phyloP scores from a whole-genome alignment of 2,888 invertebrate species.

The Lysandra bellargus region DNA sequence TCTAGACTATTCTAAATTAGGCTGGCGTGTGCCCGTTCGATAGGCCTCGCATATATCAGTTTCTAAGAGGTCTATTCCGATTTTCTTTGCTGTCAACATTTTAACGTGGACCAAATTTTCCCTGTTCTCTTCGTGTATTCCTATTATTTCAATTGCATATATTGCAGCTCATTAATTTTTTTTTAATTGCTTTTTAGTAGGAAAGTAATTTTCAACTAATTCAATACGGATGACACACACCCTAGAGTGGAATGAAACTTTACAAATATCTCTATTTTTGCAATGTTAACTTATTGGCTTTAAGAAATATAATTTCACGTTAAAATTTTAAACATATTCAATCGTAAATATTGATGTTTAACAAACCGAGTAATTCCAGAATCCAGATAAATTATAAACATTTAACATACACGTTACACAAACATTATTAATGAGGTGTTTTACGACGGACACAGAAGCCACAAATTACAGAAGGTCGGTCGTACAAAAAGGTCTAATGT shows the following conservation, averaged over 20 bases:
- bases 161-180: too few relatives aligned
- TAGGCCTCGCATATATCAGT: neutral
- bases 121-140: neutral
- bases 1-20: neutral
- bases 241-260: too few relatives aligned
- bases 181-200: too few relatives aligned
- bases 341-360: neutral
- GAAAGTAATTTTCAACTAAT: too few relatives aligned
- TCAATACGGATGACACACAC: too few relatives aligned
- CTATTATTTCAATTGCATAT: neutral
- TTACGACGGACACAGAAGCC: neutral
- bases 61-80: neutral
- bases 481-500: neutral
- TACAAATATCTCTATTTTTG: too few relatives aligned
- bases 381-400: neutral
- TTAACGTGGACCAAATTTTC: neutral
- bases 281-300: too few relatives aligned
- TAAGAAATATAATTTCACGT: too few relatives aligned
- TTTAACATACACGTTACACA: neutral
- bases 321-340: neutral
- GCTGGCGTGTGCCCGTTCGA: neutral
- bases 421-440: neutral
- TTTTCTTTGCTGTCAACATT: neutral
- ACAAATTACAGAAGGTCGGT: constrained; percentile 10
- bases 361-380: neutral